Evolutionary conservation across 2,888 invertebrate species (phyloP).

Genomic region (Unio pictorum): DNA sequence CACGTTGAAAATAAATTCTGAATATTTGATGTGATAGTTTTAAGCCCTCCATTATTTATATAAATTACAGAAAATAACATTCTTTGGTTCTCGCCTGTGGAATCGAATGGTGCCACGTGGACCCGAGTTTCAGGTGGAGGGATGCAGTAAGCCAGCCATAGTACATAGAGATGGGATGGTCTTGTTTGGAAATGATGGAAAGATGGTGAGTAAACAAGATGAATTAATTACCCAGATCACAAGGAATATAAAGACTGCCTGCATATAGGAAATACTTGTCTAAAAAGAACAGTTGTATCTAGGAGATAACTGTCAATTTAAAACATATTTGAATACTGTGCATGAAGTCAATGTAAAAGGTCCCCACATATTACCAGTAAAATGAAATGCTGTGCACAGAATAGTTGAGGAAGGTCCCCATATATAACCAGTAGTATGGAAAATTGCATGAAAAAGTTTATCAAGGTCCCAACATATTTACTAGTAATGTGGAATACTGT

Average conservation of each 20-base stretch:
- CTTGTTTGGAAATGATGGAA: conserved; percentile 85
- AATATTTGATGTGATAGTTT: not conserved
- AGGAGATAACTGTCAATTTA: too few relatives aligned
- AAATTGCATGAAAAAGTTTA: too few relatives aligned
- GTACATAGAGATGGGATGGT: conserved; percentile 86
- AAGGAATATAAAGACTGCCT: not conserved
- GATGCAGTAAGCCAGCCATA: conserved; percentile 77
- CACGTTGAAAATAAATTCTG: not conserved
- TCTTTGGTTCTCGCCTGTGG: conserved; percentile 89
- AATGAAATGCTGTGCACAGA: too few relatives aligned
- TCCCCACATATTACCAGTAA: too few relatives aligned
- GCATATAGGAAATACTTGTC: too few relatives aligned
- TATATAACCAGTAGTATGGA: too few relatives aligned
- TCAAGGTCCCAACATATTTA: too few relatives aligned
- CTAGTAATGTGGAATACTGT: too few relatives aligned
- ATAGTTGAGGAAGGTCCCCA: too few relatives aligned
- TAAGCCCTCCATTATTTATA: not conserved
- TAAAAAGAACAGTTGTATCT: too few relatives aligned
- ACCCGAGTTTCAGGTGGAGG: conserved; percentile 76
- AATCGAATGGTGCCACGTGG: conserved; percentile 75
- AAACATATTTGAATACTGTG: too few relatives aligned
- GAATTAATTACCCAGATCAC: not conserved
- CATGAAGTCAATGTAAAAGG: too few relatives aligned
- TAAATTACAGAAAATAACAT: conserved; percentile 76
- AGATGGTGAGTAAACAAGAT: conserved; percentile 75